These are phyloP conservation scores for Acropternis orthonyx DNA, from an alignment of 2,797 vertebrate genomes.

Conservation along the genomic window DNA sequence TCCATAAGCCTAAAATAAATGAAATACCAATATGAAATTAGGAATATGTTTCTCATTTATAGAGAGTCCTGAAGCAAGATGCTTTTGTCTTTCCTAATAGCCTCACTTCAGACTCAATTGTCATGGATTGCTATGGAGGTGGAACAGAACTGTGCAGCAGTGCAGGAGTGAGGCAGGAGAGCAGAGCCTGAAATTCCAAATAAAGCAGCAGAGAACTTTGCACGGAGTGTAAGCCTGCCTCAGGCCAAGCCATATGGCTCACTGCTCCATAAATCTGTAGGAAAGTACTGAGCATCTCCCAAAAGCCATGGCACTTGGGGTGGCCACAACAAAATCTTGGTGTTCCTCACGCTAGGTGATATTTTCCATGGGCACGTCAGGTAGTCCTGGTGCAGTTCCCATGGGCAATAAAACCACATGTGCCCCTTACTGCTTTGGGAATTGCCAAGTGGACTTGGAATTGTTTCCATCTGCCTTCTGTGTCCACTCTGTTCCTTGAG, in stretches of 20 bases:
- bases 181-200: background rate
- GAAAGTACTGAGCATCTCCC: background rate
- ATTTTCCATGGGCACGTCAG: background rate
- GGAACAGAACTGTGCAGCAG: background rate
- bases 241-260: background rate
- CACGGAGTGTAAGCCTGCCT: background rate
- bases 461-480: constrained; percentile 18
- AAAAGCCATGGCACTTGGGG: accelerated
- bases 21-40: constrained; percentile 47
- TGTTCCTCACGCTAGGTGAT: background rate
- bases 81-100: constrained; percentile 50
- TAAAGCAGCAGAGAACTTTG: background rate
- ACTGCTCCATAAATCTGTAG: background rate
- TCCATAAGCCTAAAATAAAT: constrained; percentile 33
- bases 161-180: background rate
- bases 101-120: constrained; percentile 40
- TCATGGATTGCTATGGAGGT: background rate
- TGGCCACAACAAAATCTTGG: no score
- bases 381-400: background rate
- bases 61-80: constrained; percentile 43
- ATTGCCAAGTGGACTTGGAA: background rate
- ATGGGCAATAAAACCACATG: background rate
- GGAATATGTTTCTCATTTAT: constrained; percentile 52
- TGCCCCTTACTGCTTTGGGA: background rate
- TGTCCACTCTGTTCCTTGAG: background rate